Evolutionary conservation across 1,140 invertebrate species (phyloP).

Genomic region (Hylaeus volcanicus): DNA sequence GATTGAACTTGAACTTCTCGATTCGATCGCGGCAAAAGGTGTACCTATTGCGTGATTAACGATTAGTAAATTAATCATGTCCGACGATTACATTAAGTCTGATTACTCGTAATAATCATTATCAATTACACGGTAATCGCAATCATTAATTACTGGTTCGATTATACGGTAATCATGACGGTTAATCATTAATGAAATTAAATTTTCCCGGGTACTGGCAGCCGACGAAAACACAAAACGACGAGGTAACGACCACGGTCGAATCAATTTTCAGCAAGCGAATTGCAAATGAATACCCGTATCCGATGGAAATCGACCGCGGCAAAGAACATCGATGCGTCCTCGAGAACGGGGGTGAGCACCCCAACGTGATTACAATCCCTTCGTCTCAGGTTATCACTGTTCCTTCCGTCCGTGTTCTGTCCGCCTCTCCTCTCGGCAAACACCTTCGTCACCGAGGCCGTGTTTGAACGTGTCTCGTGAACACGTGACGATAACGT

Average conservation of each 20-base stretch:
- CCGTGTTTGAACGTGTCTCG: slow-evolving; percentile 55
- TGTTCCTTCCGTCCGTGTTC: slow-evolving; percentile 24
- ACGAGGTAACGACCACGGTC: slow-evolving; percentile 11
- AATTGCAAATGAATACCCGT: slow-evolving; percentile 42
- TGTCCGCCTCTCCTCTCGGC: slow-evolving; percentile 13
- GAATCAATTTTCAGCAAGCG: slow-evolving; percentile 33
- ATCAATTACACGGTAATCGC: no score
- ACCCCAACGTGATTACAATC: slow-evolving; percentile 46
- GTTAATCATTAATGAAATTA: no score
- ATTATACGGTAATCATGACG: no score
- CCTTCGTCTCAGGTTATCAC: slow-evolving; percentile 45
- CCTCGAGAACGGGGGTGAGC: not conserved
- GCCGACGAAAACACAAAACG: slow-evolving; percentile 16
- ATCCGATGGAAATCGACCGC: slow-evolving; percentile 37
- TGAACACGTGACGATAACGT: slow-evolving; percentile 60
- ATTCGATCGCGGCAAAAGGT: no score
- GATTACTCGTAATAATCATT: no score
- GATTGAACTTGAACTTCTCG: no score
- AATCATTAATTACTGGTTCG: no score
- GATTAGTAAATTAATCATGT: no score
- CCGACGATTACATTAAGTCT: no score
- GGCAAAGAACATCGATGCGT: slow-evolving; percentile 19
- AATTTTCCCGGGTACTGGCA: no score
- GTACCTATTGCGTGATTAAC: no score
- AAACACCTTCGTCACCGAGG: slow-evolving; percentile 44